phyloP scores from a whole-genome alignment of 2,113 vertebrate genomes.

The Fregetta grallaria region DNA sequence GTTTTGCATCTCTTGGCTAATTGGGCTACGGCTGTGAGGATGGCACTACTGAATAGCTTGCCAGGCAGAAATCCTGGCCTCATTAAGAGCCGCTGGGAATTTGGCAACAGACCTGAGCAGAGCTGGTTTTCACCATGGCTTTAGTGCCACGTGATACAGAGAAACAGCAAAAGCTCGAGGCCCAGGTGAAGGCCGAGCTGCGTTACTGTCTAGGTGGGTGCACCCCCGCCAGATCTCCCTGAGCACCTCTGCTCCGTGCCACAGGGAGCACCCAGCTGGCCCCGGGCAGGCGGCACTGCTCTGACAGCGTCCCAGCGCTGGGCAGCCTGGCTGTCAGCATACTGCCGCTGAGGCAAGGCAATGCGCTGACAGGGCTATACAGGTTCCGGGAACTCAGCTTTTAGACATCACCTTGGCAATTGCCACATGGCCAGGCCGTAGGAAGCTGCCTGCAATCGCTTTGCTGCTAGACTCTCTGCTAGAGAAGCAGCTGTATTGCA shows the following conservation, averaged over 20 bases:
- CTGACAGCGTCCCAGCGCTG: background rate
- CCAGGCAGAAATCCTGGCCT: background rate
- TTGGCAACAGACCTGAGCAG: background rate
- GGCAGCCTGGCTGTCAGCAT: background rate
- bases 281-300: rapidly evolving
- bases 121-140: background rate
- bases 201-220: background rate
- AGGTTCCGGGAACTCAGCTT: background rate
- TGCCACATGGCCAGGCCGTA: background rate
- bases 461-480: background rate
- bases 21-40: background rate
- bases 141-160: background rate
- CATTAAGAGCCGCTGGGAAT: background rate
- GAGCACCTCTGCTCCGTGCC: background rate
- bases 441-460: background rate
- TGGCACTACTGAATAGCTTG: background rate
- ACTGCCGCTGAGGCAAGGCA: background rate
- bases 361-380: rapidly evolving
- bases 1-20: background rate
- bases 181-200: background rate
- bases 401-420: background rate
- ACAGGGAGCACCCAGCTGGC: background rate
- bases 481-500: background rate
- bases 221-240: background rate
- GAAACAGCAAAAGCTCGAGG: background rate